Percentiles rank a stretch among this genome's conserved stretches.
Evolutionary conservation across 1,140 invertebrate species (phyloP).

Genomic region (Drosophila equinoxialis): DNA sequence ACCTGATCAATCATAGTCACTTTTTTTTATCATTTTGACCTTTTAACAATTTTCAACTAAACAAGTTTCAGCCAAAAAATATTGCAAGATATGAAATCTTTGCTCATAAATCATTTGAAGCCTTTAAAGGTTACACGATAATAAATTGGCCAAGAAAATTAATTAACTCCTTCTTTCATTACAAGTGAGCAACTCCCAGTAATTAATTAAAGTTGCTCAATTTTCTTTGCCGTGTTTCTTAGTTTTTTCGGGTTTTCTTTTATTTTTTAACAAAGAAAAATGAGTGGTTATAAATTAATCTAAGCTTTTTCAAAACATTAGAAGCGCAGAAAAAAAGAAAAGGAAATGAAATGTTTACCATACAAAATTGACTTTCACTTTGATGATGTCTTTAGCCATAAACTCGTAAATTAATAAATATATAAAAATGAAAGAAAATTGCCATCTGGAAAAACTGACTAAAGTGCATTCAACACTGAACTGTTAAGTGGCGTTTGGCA

Average conservation of each 20-base stretch:
- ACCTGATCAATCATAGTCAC: background rate
- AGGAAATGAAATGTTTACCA: conserved; percentile 35
- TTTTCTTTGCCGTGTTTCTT: conserved; percentile 18
- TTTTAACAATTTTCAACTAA: background rate
- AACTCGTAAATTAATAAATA: conserved; percentile 70
- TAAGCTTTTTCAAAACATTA: conserved; percentile 39
- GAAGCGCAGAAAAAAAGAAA: conserved; percentile 31
- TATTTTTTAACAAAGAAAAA: conserved; percentile 25
- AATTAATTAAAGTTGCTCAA: conserved; percentile 63
- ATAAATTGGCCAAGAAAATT: conserved; percentile 53
- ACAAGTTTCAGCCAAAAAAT: background rate
- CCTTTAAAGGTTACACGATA: conserved; percentile 16
- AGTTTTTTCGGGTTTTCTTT: background rate
- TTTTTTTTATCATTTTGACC: background rate
- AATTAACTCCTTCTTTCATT: conserved; percentile 55
- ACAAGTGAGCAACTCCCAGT: conserved; percentile 18
- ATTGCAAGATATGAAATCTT: conserved; percentile 3
- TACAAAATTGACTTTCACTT: conserved; percentile 77
- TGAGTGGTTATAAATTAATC: conserved; percentile 60
- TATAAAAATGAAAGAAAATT: conserved; percentile 31
- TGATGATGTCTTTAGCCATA: conserved; percentile 72
- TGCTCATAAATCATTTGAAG: conserved; percentile 7
- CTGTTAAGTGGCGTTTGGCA: conserved; percentile 33
- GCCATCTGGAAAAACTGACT: conserved; percentile 17
- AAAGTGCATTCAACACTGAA: conserved; percentile 19